Evolutionary conservation across 2,888 invertebrate species (phyloP), one percentile per base, ranked within the genome.

Genomic region (Leptura quadrifasciata): DNA sequence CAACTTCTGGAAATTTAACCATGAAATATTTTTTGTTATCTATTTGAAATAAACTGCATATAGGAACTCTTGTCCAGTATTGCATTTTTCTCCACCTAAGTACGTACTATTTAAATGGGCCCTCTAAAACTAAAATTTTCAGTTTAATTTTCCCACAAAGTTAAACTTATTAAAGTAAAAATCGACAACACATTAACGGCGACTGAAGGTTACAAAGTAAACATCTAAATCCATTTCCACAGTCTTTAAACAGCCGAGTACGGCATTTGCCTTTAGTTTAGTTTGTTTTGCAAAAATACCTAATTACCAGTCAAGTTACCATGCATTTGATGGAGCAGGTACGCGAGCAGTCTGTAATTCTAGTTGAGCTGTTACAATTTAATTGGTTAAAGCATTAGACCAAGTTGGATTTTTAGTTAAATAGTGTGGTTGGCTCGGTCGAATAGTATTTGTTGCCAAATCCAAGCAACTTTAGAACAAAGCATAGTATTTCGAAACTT

Each of bases 401-500:
- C 63, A 76, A 76, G 61, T 76, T 17, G 65, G 57, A 68, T 77
- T 74, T 74, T 76, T 74, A 76, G 70, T 65, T 60, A 27, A 72
- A 64, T 64, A 70, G 68, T 70, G 64, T 39, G 72, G 76, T 76
- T 68, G 69, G 61, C 39, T 68, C 64, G 76, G 69, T 72, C 65
- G 69, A 55, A 67, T 67, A 39, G 63, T 68, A 57, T 74, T 76
- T 71, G 71, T 74, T 69, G 68, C 71, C 74, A 74, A 72, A 74
- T 74, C 74, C 74, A 10, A 47, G 72, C 20, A 72, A 72, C 67
- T 74, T 68, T 35, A 17, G 39, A 72, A 72, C 74, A 77, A 77
- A 74, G 76, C 76, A 64, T 69, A 72, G 72, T 72, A 77, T 74
- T 77, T 69, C 68, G 55, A 55, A 74, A 77, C 63, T 77, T 77